Base-by-base conservation (phyloP, 2,888 invertebrate species). In the Acanthosepion pharaonis region DNA sequence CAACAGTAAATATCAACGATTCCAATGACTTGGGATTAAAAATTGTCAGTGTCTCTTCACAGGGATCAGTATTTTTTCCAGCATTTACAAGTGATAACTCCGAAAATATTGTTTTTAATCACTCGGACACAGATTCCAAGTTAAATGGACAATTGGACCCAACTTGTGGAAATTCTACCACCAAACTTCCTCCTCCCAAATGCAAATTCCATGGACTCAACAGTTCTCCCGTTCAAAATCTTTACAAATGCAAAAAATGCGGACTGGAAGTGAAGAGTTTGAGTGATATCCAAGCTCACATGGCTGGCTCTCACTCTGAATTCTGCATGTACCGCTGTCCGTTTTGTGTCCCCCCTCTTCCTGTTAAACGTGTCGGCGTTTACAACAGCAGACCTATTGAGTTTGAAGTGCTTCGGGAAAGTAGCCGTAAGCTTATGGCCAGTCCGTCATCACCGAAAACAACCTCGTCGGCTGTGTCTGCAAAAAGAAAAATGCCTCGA, bases 221-320 rank as follows among this genome's bases (percentile, higher is more conserved):
- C 93, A 53, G 51, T n/a, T n/a, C 93, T 49, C 93, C 93, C 20
- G 6, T 18, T 5, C 93, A 33, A 18, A 49, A 93, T 49, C 49
- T 93, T 49, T 93, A 93, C 28, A 93, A 93, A 53, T 93, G 93
- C 53, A 93, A 93, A 15, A 93, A 93, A 53, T 93, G 93, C 48
- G 93, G 93, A 0, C 28, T 93, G 53, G 93, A 93, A 93, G 93
- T 53, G 0, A 93, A 93, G 53, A 53, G n/a, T 20, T 49, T 93
- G 28, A 93, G 93, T 28, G 93, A 93, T 15, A 93, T 93, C 3
- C 93, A 93, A 53, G 53, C 49, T n/a, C 93, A 93, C 25, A 93
- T 93, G 93, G 93, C 11, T 51, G 93, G 93, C 6, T 49, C 93
- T 6, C 93, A 93, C 28, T 93, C 93, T 0, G 93, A 93, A 48